Evolutionary conservation across 2,888 invertebrate genomes (phyloP).

Genomic region (Zygaena filipendulae): DNA sequence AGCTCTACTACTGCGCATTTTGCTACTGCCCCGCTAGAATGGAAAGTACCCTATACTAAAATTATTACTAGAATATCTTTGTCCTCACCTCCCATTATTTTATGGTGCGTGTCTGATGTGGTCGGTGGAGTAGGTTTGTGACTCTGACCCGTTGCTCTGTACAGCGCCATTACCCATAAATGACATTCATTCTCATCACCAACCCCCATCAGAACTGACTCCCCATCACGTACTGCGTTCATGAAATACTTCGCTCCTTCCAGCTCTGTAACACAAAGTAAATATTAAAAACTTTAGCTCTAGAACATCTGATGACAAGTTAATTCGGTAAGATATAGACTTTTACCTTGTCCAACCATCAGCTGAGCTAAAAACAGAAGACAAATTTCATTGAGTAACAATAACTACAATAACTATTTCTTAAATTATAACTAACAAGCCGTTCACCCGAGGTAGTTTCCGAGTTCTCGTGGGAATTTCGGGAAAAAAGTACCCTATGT

Average conservation of each 20-base stretch:
- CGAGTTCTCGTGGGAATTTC: too few relatives aligned
- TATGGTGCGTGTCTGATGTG: conserved; percentile 75
- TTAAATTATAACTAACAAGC: too few relatives aligned
- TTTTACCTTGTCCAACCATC: conserved; percentile 91
- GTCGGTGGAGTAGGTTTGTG: conserved; percentile 98
- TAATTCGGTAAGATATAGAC: too few relatives aligned
- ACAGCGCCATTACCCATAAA: conserved; percentile 99
- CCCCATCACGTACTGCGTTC: conserved; percentile 98
- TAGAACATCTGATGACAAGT: not conserved
- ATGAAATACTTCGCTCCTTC: conserved; percentile 97
- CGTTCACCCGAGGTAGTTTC: too few relatives aligned
- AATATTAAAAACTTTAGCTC: not conserved
- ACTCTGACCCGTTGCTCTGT: conserved; percentile 99
- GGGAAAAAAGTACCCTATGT: too few relatives aligned
- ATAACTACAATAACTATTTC: too few relatives aligned
- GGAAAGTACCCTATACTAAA: too few relatives aligned
- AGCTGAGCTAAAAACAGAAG: conserved; percentile 78
- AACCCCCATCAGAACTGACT: conserved; percentile 95
- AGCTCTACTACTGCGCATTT: too few relatives aligned
- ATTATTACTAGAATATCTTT: too few relatives aligned
- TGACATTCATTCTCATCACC: conserved; percentile 98
- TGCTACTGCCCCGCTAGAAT: too few relatives aligned
- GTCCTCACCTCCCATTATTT: conserved; percentile 91
- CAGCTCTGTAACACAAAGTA: conserved; percentile 68
- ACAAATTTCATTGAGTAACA: too few relatives aligned